phyloP scores from a whole-genome alignment of 2,888 invertebrate species.

The Alsophila aescularia region DNA sequence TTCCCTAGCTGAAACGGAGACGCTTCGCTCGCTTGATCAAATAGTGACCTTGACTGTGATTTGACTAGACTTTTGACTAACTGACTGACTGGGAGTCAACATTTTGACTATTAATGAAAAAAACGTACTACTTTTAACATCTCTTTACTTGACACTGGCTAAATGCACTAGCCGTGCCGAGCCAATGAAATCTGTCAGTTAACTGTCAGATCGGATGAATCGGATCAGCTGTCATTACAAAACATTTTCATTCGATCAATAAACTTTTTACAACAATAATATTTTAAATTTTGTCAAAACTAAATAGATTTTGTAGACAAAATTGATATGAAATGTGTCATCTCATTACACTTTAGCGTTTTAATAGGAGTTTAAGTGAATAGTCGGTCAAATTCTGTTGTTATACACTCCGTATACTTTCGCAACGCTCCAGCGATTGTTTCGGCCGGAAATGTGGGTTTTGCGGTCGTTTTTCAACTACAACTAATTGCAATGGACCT shows the following conservation, averaged over 20 bases:
- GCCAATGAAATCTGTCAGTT: too few relatives aligned
- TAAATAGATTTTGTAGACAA: not conserved
- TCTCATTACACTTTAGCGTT: not conserved
- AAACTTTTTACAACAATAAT: not conserved
- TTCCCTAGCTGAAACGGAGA: too few relatives aligned
- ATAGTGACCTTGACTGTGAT: too few relatives aligned
- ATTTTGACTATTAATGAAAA: too few relatives aligned
- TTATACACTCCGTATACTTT: constrained; percentile 21
- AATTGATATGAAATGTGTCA: not conserved
- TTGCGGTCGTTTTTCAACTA: constrained; percentile 48
- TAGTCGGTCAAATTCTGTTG: not conserved
- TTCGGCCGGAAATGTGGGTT: constrained; percentile 62
- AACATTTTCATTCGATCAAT: constrained; percentile 13
- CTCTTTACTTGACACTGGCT: too few relatives aligned
- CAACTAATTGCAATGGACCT: constrained; percentile 81
- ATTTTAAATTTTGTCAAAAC: not conserved
- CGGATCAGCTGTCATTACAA: constrained; percentile 16
- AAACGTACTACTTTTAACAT: too few relatives aligned
- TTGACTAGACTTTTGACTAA: too few relatives aligned
- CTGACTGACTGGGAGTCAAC: too few relatives aligned
- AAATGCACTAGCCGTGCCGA: too few relatives aligned
- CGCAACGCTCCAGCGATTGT: constrained; percentile 69
- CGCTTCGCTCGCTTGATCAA: too few relatives aligned
- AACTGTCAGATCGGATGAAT: too few relatives aligned
- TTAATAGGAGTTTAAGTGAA: constrained; percentile 21